These are phyloP conservation scores for Uromys caudimaculatus DNA, from an alignment of 2,797 vertebrate species.

Conservation along the genomic window DNA sequence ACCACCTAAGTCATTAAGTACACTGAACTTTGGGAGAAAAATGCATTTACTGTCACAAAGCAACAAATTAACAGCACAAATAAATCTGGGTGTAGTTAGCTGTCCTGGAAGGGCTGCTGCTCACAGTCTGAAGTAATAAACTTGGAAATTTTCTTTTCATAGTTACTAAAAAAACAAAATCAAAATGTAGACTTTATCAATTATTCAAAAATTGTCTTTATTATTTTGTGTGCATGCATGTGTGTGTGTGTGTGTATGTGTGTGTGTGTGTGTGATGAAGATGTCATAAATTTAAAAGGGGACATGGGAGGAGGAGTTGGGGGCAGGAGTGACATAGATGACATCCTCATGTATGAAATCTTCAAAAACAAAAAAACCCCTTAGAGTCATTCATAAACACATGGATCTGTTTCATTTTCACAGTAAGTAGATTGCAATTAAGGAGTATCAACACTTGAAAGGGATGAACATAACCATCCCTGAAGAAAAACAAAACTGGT, in stretches of 20 bases:
- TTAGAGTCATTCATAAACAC: not conserved
- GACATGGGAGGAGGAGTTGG: too few relatives aligned
- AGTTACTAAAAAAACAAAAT: not conserved
- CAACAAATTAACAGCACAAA: not conserved
- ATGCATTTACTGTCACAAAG: slow-evolving; percentile 2
- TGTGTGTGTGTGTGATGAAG: too few relatives aligned
- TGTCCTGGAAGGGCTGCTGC: not conserved
- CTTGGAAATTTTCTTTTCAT: not conserved
- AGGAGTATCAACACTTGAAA: not conserved
- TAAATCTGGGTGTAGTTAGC: not conserved
- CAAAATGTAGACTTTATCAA: slow-evolving; percentile 30
- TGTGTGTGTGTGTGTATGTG: not conserved
- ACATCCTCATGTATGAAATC: not conserved
- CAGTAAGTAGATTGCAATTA: slow-evolving; percentile 16
- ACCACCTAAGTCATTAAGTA: not conserved
- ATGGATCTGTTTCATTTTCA: not conserved
- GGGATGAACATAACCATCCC: not conserved
- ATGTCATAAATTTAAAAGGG: too few relatives aligned
- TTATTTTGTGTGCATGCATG: not conserved
- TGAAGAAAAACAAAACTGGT: not conserved
- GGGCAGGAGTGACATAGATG: not conserved
- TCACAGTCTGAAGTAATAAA: slow-evolving; percentile 7
- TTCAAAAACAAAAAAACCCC: not conserved
- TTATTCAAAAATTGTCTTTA: not conserved
- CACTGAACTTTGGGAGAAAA: slow-evolving; percentile 5